These are phyloP conservation scores for Andrena bicolor DNA, from an alignment of 2,888 invertebrate species.

Conservation along the genomic window DNA sequence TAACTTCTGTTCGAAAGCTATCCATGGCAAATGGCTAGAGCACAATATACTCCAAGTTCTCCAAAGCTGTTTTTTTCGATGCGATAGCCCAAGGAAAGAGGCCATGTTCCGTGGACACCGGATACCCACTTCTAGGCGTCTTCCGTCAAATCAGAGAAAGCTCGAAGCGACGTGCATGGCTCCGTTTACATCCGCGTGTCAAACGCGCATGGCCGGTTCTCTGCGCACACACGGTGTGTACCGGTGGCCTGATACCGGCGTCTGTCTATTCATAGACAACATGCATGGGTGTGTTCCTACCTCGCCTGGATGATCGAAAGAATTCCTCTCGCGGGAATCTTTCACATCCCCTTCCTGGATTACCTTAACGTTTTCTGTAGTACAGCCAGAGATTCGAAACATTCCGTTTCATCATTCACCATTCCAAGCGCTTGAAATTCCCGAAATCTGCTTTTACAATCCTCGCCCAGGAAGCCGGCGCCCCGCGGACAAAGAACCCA, in stretches of 20 bases:
- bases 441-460: background rate
- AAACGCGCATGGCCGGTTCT: conserved; percentile 46
- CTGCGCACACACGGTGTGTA: conserved; percentile 39
- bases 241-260: conserved; percentile 34
- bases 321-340: conserved; percentile 53
- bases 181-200: conserved; percentile 42
- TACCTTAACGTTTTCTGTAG: background rate
- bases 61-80: background rate
- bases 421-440: background rate
- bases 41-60: background rate
- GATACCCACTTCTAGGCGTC: conserved; percentile 65
- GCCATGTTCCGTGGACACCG: conserved; percentile 56
- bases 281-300: conserved; percentile 61
- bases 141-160: conserved; percentile 67
- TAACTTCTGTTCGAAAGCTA: too few species aligned
- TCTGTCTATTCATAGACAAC: conserved; percentile 54
- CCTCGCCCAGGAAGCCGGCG: background rate
- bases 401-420: too few species aligned
- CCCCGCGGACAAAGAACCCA: background rate
- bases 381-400: too few species aligned
- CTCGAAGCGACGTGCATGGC: conserved; percentile 45
- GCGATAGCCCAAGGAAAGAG: background rate
- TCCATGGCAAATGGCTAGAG: too few species aligned
- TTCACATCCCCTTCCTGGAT: conserved; percentile 7
- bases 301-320: conserved; percentile 50